Evolutionary conservation across 2,113 vertebrate species (phyloP), one percentile per base, ranked within the genome.

Genomic region (Tragulus kanchil): DNA sequence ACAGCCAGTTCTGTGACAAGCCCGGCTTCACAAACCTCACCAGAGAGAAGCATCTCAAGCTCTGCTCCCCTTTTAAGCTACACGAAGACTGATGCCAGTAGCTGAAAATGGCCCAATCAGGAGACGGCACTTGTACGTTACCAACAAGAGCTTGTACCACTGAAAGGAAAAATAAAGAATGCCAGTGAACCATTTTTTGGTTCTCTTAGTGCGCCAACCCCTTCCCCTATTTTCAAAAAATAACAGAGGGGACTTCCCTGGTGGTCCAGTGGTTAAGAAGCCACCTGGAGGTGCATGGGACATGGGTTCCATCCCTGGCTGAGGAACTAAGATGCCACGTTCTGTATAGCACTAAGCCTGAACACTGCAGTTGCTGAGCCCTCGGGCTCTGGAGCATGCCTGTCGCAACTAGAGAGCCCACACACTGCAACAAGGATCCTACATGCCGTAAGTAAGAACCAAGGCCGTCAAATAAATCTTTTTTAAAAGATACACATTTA

Each of bases 51-150:
- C 93, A 56, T 17, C 65, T 88, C 62, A 71, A n/a, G 45, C 36
- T 90, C 96, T 95, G 86, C 85, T 97, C 85, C 98, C 97, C 93
- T 97, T 90, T 90, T 58, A 81, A 12, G 89, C 36, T 48, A n/a
- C 65, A 56, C 8, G 10, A 88, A 96, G 82, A 78, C 17, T 8
- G 10, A 61, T 25, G 25, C 26, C 11, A 1, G 81, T 84, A 71
- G 83, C 95, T 93, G 81, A 92, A 95, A 96, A 85, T 25, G 26
- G 73, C 48, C 82, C 65, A 95, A 36, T 62, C 28, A 54, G 59
- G 16, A 96, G 65, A 71, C 17, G 89, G 62, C 88, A 82, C 23
- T 81, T 96, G 96, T 93, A 62, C 36, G 84, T 87, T 93, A 89
- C 88, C 81, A 93, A 84, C 61, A 65, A 91, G 79, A 97, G n/a